Percentiles rank a stretch among this genome's conserved stretches.
phyloP scores from a whole-genome alignment of 2,797 vertebrate species.

The Labeo calbasu region DNA sequence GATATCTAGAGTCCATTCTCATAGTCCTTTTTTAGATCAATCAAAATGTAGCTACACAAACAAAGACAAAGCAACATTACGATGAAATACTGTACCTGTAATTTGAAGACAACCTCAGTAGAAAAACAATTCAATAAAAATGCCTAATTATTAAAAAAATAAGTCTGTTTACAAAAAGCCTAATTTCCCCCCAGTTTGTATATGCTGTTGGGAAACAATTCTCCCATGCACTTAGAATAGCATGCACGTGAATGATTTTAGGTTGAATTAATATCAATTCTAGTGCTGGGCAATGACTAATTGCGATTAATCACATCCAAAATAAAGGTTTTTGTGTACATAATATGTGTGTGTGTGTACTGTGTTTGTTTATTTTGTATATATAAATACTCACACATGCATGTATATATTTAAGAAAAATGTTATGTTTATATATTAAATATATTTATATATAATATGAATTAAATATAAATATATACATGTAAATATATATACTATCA shows the following conservation, averaged over 20 bases:
- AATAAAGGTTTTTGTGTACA: too few species aligned
- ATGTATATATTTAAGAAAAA: too few species aligned
- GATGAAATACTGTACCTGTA: background rate
- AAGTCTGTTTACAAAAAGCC: background rate
- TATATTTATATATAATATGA: too few species aligned
- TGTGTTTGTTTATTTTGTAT: too few species aligned
- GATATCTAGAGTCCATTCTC: slow-evolving; percentile 2
- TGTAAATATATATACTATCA: too few species aligned
- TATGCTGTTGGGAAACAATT: background rate
- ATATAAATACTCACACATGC: too few species aligned
- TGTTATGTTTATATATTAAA: too few species aligned
- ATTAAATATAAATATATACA: too few species aligned
- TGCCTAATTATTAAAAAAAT: background rate
- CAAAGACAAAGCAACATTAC: background rate
- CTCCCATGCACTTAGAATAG: background rate
- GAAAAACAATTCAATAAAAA: too few species aligned
- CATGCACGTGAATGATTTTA: background rate
- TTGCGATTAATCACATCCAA: too few species aligned
- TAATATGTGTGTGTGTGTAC: too few species aligned
- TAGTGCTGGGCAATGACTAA: too few species aligned
- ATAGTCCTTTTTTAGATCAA: slow-evolving; percentile 3
- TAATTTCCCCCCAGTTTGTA: background rate
- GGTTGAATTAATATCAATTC: background rate
- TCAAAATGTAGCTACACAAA: background rate
- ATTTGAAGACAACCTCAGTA: background rate